These are phyloP conservation scores for Hoplostethus atlanticus DNA, from an alignment of 2,797 vertebrate genomes.

Conservation along the genomic window DNA sequence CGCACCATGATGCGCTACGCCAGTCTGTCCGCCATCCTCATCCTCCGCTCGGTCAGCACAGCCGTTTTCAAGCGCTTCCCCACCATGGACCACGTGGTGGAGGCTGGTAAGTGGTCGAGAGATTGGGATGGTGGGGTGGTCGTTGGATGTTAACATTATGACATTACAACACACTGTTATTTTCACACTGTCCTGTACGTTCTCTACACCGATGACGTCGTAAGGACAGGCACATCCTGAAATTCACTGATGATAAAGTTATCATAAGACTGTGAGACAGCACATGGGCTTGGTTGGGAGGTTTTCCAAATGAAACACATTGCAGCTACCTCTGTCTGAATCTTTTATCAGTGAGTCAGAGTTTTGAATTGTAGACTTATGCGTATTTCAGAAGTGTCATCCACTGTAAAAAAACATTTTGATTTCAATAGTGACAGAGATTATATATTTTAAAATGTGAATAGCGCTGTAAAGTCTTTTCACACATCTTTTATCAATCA, in stretches of 20 bases:
- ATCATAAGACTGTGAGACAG: neutral
- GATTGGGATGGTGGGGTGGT: neutral
- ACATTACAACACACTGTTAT: neutral
- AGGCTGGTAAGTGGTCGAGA: constrained; percentile 85
- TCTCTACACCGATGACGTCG: constrained; percentile 33
- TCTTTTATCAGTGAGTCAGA: neutral
- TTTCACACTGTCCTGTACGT: constrained; percentile 20
- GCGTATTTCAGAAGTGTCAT: too few species aligned
- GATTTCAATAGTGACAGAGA: neutral
- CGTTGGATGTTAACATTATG: neutral
- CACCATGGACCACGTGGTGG: constrained; percentile 91
- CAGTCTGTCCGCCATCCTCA: constrained; percentile 88
- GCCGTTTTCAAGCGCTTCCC: constrained; percentile 92
- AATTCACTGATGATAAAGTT: constrained; percentile 38
- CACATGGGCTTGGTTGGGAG: neutral
- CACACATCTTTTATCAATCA: too few species aligned
- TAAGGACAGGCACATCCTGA: constrained; percentile 58
- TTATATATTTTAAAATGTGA: too few species aligned
- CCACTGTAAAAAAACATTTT: too few species aligned
- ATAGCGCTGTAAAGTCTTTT: too few species aligned
- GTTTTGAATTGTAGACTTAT: too few species aligned
- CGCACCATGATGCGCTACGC: constrained; percentile 91
- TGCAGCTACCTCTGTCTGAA: neutral
- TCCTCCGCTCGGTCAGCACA: constrained; percentile 90
- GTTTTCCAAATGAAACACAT: neutral